A percentile compares a stretch with the other conserved stretches of the same genome.
phyloP scores from a whole-genome alignment of 2,113 vertebrate species.

The Rana temporaria region DNA sequence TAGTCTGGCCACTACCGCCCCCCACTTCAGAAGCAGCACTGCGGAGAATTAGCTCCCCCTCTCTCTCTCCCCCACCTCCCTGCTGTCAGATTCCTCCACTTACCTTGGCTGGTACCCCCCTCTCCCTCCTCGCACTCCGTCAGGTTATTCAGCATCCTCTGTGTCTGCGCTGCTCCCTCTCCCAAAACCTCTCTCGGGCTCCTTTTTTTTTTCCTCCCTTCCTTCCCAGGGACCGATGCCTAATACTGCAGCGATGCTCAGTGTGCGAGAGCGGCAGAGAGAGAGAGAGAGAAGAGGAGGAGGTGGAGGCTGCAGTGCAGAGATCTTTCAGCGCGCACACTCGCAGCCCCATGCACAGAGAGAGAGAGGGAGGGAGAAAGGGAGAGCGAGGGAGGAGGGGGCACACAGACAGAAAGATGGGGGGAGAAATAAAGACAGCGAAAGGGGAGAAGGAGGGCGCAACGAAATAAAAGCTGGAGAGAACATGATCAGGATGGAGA shows the following conservation, averaged over 20 bases:
- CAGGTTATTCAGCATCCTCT: slow-evolving; percentile 95
- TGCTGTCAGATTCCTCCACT: slow-evolving; percentile 74
- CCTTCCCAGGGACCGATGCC: slow-evolving; percentile 59
- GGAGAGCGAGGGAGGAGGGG: not conserved
- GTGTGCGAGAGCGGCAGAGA: slow-evolving; percentile 51
- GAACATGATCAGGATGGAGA: slow-evolving; percentile 5
- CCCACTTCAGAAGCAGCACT: slow-evolving; percentile 51
- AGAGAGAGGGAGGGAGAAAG: slow-evolving; percentile 49
- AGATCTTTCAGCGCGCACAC: slow-evolving; percentile 78
- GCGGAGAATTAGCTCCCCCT: slow-evolving; percentile 61
- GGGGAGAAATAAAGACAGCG: slow-evolving; percentile 57
- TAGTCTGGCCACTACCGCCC: slow-evolving; percentile 38
- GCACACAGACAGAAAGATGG: slow-evolving; percentile 37
- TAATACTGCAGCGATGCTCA: slow-evolving; percentile 69
- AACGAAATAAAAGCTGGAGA: not conserved
- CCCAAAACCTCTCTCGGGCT: slow-evolving; percentile 15
- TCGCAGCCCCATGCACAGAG: slow-evolving; percentile 68
- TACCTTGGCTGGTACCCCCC: slow-evolving; percentile 91
- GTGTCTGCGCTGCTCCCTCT: slow-evolving; percentile 54
- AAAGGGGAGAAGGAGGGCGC: slow-evolving; percentile 16
- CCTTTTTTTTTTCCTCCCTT: slow-evolving; percentile 51
- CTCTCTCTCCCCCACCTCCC: slow-evolving; percentile 13
- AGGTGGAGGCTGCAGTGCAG: slow-evolving; percentile 88
- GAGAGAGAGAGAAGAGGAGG: slow-evolving; percentile 50
- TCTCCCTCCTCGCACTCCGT: slow-evolving; percentile 94